Base-by-base conservation (phyloP, 92 coral and sea anemone genomes). In the Phenganax stokvisi region DNA sequence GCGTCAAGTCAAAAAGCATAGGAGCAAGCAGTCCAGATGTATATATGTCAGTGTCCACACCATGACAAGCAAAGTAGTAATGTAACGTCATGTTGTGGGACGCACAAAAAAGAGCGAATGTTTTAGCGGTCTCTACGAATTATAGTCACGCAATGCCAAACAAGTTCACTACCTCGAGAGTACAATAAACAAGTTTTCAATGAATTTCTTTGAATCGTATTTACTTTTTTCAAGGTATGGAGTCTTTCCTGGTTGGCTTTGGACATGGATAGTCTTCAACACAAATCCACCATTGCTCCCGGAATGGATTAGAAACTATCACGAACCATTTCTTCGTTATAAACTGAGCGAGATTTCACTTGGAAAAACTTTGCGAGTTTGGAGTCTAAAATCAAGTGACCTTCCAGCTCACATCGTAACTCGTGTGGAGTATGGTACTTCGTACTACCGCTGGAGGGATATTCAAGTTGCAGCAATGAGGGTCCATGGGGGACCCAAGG, bases 241-340 rank as follows among this genome's bases (percentile, higher is more conserved):
- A 10, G 86, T 85, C 58, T 84, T 96, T 27, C 99, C 99, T 3
- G 91, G 96, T 3, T 96, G 99, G 99, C 86, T 96, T 12, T 96
- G 99, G 99, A 90, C 96, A 10, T 96, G 99, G 99, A 84, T 89
- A 20, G 93, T 92, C 12, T 67, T 94, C 31, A 92, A 92, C 85
- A 92, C 94, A 17, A 88, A 87, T 51, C 92, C 94, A 47, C 98
- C 98, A 16, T 84, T 87, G 56, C 87, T 94, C 11, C 98, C 98
- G 7, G 81, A 86, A 12, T 94, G 98, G 98, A 89, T 94, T 79
- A 80, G 86, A 44, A 86, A 87, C 20, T 93, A 94, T 87, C 89
- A 96, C 53, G 96, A 94, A 57, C 88, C 94, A 6, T 92, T 88
- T 78, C 82, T 92, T 61, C 90, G 98, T 54, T 71, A 90, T 10